These are phyloP conservation scores for Helostoma temminkii DNA, from an alignment of 2,797 vertebrate species.

Conservation along the genomic window DNA sequence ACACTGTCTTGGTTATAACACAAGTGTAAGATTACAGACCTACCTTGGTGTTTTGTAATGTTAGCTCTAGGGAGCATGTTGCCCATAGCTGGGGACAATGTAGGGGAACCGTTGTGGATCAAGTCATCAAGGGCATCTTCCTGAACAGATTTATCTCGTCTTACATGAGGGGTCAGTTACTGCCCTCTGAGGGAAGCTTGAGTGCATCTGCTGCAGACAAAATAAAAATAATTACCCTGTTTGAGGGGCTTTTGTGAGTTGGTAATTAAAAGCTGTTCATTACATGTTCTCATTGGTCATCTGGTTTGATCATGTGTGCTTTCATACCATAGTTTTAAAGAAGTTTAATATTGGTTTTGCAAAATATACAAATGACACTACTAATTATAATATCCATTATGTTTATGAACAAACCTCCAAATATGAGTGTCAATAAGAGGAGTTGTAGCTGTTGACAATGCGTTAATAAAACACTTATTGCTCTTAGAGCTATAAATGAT, in stretches of 20 bases:
- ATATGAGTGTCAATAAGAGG: neutral
- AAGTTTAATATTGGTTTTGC: neutral
- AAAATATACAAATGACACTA: too few relatives aligned
- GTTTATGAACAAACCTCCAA: too few relatives aligned
- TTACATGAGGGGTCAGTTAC: neutral
- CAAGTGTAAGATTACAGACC: neutral
- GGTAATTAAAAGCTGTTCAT: neutral
- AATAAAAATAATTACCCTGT: neutral
- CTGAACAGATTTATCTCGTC: neutral
- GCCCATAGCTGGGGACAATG: neutral
- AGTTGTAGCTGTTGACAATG: neutral
- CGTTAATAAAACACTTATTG: neutral
- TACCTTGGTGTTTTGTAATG: neutral
- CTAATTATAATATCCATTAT: too few relatives aligned
- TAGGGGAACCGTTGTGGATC: neutral
- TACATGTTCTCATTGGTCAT: neutral
- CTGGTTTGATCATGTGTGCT: neutral
- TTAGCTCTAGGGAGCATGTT: neutral
- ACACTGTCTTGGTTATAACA: too few relatives aligned
- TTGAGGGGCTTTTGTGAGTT: neutral
- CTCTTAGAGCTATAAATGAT: neutral
- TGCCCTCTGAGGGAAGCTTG: constrained; percentile 5
- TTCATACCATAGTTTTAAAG: too few relatives aligned
- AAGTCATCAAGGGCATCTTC: constrained; percentile 8
- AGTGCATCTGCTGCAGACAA: constrained; percentile 7